Percentiles rank a stretch among this genome's conserved stretches.
Evolutionary conservation across 1,140 invertebrate species (phyloP).

Genomic region (Drosophila kikkawai): DNA sequence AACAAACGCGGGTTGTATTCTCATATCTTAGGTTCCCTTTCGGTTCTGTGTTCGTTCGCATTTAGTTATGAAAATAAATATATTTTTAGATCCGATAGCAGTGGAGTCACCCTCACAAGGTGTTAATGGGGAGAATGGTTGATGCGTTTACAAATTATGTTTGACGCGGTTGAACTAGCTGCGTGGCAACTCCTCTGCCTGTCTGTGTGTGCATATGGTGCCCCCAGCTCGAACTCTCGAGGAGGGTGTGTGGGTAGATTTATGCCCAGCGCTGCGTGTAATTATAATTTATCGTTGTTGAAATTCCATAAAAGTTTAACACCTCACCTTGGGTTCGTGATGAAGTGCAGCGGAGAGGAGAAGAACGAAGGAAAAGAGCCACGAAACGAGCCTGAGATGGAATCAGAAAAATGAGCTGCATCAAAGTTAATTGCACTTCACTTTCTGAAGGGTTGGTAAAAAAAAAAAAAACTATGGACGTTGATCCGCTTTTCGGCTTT

Average conservation of each 20-base stretch:
- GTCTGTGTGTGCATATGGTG: slow-evolving; percentile 13
- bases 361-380: not conserved
- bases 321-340: slow-evolving; percentile 56
- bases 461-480: slow-evolving; percentile 3
- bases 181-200: slow-evolving; percentile 11
- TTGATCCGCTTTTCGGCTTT: slow-evolving; percentile 37
- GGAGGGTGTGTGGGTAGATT: slow-evolving; percentile 36
- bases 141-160: slow-evolving; percentile 68
- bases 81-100: slow-evolving; percentile 20
- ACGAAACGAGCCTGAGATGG: slow-evolving; percentile 35
- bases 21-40: slow-evolving; percentile 1
- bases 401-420: slow-evolving; percentile 26
- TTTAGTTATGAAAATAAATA: slow-evolving; percentile 17
- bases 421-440: slow-evolving; percentile 65
- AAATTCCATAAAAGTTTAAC: slow-evolving; percentile 75
- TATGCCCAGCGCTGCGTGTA: slow-evolving; percentile 62
- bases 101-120: slow-evolving; percentile 44
- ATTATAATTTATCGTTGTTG: slow-evolving; percentile 75
- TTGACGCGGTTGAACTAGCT: slow-evolving; percentile 56
- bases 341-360: slow-evolving; percentile 39
- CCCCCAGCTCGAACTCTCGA: not conserved
- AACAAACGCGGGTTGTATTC: not conserved
- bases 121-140: slow-evolving; percentile 60
- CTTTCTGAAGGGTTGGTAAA: slow-evolving; percentile 54
- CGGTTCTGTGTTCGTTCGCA: not conserved